A percentile compares a stretch with the other conserved stretches of the same genome.
Conservation (phyloP, 2,797 vertebrate species). For the Poeciliopsis gracilis region DNA sequence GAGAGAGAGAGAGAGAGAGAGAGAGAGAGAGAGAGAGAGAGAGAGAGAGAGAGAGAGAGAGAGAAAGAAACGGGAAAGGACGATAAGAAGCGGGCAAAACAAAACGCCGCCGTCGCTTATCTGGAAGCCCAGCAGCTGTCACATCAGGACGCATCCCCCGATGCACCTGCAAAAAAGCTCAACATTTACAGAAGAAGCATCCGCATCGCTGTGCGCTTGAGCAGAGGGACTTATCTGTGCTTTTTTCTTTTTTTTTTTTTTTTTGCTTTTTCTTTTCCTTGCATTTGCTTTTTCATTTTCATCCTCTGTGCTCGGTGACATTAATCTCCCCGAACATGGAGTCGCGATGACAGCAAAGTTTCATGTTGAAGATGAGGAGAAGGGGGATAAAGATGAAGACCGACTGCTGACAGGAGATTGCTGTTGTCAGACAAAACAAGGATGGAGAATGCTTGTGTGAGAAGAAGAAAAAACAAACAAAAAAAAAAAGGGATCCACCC, state of each 20-base stretch:
- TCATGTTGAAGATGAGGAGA: slow-evolving; percentile 61
- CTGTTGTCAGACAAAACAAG: slow-evolving; percentile 75
- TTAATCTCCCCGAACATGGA: slow-evolving; percentile 64
- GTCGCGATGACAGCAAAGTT: slow-evolving; percentile 62
- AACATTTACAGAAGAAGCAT: slow-evolving; percentile 33
- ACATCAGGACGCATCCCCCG: slow-evolving; percentile 31
- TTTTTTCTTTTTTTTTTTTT: slow-evolving; percentile 24
- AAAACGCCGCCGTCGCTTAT: slow-evolving; percentile 33
- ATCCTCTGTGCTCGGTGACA: slow-evolving; percentile 52
- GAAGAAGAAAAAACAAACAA: no score
- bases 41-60: slow-evolving; percentile 34
- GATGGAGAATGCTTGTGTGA: slow-evolving; percentile 66
- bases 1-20: slow-evolving; percentile 30
- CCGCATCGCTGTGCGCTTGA: slow-evolving; percentile 39
- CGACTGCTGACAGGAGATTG: slow-evolving; percentile 75
- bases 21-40: slow-evolving; percentile 20
- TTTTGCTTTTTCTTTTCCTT: no score
- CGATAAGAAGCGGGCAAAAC: slow-evolving; percentile 28
- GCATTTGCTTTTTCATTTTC: slow-evolving; percentile 56
- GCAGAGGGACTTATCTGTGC: slow-evolving; percentile 57
- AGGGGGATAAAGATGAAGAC: slow-evolving; percentile 64
- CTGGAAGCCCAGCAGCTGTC: slow-evolving; percentile 52
- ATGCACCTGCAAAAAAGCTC: slow-evolving; percentile 28
- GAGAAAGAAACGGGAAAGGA: slow-evolving; percentile 15
- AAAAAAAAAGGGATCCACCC: slow-evolving; percentile 63